Conservation (phyloP, 2,888 invertebrate genomes). For the Microctonus hyperodae region DNA sequence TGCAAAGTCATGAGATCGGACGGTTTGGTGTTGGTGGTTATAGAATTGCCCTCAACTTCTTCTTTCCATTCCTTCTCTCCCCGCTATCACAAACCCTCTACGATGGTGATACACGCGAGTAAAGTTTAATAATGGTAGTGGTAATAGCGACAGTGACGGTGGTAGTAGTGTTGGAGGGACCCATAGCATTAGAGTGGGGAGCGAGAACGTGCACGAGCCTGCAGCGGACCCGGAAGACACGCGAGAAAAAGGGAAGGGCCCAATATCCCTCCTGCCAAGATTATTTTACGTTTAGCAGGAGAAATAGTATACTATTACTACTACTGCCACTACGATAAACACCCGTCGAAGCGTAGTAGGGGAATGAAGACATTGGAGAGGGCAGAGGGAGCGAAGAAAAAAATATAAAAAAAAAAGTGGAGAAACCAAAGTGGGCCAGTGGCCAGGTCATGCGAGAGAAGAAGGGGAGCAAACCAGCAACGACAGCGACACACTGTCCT, state of each 20-base stretch:
- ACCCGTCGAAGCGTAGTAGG: not conserved
- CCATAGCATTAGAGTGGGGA: not conserved
- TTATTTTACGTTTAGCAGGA: not conserved
- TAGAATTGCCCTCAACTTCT: conserved; percentile 39
- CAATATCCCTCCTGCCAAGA: not conserved
- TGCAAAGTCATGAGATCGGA: conserved; percentile 32
- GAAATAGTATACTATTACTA: not conserved
- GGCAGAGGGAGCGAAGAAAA: conserved; percentile 11
- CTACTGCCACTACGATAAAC: too few relatives aligned
- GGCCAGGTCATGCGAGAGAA: conserved; percentile 59
- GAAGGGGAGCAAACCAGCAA: conserved; percentile 58
- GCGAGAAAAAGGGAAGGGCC: not conserved
- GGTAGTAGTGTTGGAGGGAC: not conserved
- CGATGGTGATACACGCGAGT: conserved; percentile 21
- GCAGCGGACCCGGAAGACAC: not conserved
- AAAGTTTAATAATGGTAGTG: not conserved
- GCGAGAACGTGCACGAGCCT: not conserved
- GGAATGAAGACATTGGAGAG: conserved; percentile 10
- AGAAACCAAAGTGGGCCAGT: conserved; percentile 61
- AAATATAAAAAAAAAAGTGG: conserved; percentile 40
- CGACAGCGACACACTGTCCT: conserved; percentile 63
- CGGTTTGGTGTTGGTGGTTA: conserved; percentile 33
- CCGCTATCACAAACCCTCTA: conserved; percentile 8
- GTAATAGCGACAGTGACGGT: not conserved
- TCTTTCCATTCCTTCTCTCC: not conserved